Conservation (phyloP, 2,888 invertebrate species). For the Stegana nigrithorax region DNA sequence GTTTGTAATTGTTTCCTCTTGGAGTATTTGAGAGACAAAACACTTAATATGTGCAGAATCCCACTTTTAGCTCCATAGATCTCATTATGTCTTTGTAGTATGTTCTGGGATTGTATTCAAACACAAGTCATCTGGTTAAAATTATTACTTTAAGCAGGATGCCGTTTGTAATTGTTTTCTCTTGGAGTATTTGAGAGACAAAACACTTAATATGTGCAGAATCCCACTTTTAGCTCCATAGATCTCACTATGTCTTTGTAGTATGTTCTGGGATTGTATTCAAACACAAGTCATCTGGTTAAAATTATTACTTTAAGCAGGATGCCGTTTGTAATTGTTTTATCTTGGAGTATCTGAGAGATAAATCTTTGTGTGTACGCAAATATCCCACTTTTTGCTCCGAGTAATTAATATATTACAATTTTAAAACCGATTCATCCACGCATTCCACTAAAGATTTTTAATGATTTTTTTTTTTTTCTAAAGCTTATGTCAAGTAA, state of each 20-base stretch:
- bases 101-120: conserved; percentile 27
- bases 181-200: conserved; percentile 42
- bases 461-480: no score
- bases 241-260: not conserved
- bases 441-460: no score
- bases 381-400: conserved; percentile 31
- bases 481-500: no score
- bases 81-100: not conserved
- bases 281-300: conserved; percentile 38
- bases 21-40: conserved; percentile 41
- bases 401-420: no score
- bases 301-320: conserved; percentile 29
- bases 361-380: not conserved
- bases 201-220: not conserved
- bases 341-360: conserved; percentile 30
- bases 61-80: conserved; percentile 26
- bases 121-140: conserved; percentile 39
- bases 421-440: no score
- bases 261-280: conserved; percentile 11
- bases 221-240: conserved; percentile 29
- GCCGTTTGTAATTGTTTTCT: conserved; percentile 30
- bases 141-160: conserved; percentile 36
- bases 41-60: conserved; percentile 8
- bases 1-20: conserved; percentile 26
- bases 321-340: conserved; percentile 33